Percentiles rank a stretch among this genome's conserved stretches.
These are phyloP conservation scores for Caenorhabditis elegans DNA, from an alignment of 1,140 invertebrate species.

Conservation along the genomic window DNA sequence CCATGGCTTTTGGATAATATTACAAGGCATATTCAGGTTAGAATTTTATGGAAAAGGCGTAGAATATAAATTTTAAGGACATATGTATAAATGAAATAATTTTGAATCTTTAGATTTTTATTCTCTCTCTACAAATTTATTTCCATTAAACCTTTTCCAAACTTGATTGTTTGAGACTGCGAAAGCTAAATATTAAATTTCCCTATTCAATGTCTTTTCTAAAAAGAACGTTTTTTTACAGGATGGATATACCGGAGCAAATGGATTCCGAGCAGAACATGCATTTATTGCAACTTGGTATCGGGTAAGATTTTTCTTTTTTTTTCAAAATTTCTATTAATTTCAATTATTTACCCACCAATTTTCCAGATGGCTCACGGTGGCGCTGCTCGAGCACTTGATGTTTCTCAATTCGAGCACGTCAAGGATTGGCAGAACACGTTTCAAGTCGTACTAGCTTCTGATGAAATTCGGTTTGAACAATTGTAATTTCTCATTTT, in stretches of 20 bases:
- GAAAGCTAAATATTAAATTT: too few relatives aligned
- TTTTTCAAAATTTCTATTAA: neutral
- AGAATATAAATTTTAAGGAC: too few relatives aligned
- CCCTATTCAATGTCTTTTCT: too few relatives aligned
- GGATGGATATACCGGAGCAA: slow-evolving; percentile 83
- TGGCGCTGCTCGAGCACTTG: slow-evolving; percentile 49
- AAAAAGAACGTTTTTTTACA: slow-evolving; percentile 74
- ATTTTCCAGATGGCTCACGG: slow-evolving; percentile 49
- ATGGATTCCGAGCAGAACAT: slow-evolving; percentile 87
- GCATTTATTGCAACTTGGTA: slow-evolving; percentile 88
- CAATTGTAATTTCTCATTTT: neutral
- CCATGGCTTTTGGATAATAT: slow-evolving; percentile 65
- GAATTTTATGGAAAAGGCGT: too few relatives aligned
- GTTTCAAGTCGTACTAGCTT: slow-evolving; percentile 87
- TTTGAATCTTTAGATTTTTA: too few relatives aligned
- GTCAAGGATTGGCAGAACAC: slow-evolving; percentile 76
- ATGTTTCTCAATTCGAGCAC: slow-evolving; percentile 49
- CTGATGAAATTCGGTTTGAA: slow-evolving; percentile 79
- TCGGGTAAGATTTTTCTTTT: slow-evolving; percentile 84
- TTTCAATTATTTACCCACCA: neutral
- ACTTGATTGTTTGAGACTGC: too few relatives aligned
- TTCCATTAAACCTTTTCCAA: too few relatives aligned
- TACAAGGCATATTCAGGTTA: slow-evolving; percentile 76
- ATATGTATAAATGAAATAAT: too few relatives aligned
- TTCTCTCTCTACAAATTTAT: too few relatives aligned